Base-by-base conservation (phyloP, 2,888 invertebrate genomes). In the Tryphoninae sp. region DNA sequence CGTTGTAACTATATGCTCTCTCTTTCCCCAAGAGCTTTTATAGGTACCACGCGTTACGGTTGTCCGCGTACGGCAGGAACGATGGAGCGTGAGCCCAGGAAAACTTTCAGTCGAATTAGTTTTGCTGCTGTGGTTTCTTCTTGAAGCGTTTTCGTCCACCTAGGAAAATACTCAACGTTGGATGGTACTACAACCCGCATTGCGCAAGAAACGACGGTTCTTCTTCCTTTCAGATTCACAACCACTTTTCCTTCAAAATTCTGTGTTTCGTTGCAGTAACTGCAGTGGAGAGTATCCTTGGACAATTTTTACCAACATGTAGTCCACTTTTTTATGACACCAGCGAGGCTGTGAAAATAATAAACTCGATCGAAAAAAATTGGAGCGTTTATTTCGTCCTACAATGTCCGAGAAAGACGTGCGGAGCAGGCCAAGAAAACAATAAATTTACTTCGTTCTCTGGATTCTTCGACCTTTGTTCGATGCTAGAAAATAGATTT, bases 81-180 rank as follows among this genome's bases (percentile, higher is more conserved):
- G 19, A 33, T 13, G 23, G 45, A 26, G 9, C 6, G 19, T 4
- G 40, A 59, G 33, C 11, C 42, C 53, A 42, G 75, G 13, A 73
- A 69, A 81, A 77, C 68, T 77, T 81, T 73, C 58, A 53, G 49
- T 62, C 68, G 65, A 71, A 71, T 75, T 76, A 72, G 75, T 71
- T 71, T 65, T 67, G 61, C 71, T 23, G 19, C 59, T 11, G 65
- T 53, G 80, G 75, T 65, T 76, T 80, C 69, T 71, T 76, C 65
- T 61, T 42, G 16, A 59, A 64, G 59, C 33, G 22, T n/a, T 67
- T 33, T 26, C 40, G 26, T 26, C 4, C 13, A 33, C n/a, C 13
- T 33, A 33, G 11, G 9, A 61, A 61, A 61, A 9, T 26, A 9
- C 58, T 22, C 58, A 59, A 23, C 42, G 9, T 19, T n/a, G 16